Base-by-base conservation (phyloP, 2,797 vertebrate genomes). In the Tapirus indicus region DNA sequence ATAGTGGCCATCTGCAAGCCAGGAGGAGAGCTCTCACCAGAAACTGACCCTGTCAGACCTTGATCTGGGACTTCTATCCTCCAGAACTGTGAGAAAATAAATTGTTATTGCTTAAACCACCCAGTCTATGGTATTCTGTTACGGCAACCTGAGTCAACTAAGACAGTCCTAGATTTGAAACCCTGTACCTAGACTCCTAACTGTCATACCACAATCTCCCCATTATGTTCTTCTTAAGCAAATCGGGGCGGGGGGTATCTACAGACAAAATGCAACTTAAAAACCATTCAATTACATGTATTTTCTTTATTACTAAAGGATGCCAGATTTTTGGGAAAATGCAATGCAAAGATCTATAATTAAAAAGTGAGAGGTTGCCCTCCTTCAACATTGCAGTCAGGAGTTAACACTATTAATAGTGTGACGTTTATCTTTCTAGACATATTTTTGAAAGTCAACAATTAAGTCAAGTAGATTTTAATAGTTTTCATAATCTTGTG, bases 371-470 rank as follows among this genome's bases (percentile, higher is more conserved):
- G 29, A 32, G 7, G 60, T 92, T 93, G 23, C 21, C 64, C 18
- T 88, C 44, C 11, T 60, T 79, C 56, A 84, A 10, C 7, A 35
- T 16, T 78, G 13, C 27, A 74, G 5, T 58, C 38, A 69, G 27
- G 16, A 93, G 3, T 64, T 32, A 72, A 60, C 29, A 52, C 20
- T 41, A 1, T 78, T 77, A 60, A n/a, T 20, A 86, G 3, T 77
- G 16, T 68, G 49, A 56, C 49, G 14, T 41, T 64, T 89, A 66
- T 69, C 16, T 82, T 64, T 86, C 38, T 79, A 77, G 8, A 77
- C 25, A 16, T 93, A 69, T 32, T 77, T 92, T 93, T 88, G 21
- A 95, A 94, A 92, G 38, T 49, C n/a, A 75, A 68, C 18, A 93
- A 58, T 94, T 64, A 89, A 71, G 6, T 49, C 17, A 93, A 82